Base-by-base conservation (phyloP, 2,888 invertebrate genomes). In the Willowsia nigromaculata region DNA sequence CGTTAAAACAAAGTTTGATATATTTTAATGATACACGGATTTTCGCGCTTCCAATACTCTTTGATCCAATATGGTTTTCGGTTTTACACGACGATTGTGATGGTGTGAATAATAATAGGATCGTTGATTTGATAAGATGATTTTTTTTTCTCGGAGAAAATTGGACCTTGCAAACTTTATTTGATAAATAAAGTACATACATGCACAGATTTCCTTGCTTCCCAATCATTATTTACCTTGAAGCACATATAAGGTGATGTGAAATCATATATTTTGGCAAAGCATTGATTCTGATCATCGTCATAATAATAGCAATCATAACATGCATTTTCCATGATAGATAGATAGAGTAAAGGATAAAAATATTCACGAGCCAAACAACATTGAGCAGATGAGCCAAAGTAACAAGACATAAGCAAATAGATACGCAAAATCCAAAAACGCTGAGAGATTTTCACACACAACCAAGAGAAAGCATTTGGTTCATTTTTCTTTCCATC, bases 101-200 rank as follows among this genome's bases (percentile, higher is more conserved):
- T 68, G n/a, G 68, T 68, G 68, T 68, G 68, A 68, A 68, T 68
- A 68, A 37, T 68, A 40, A 68, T 68, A 68, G 5, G 7, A 62
- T 62, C 9, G 15, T 62, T 3, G 50, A 50, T 7, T 30, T 62
- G 30, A 18, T 62, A 30, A 15, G 13, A 30, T 30, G 62, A 15
- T 74, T 74, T 74, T 27, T 18, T 27, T 6, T 47, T 50, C 76
- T 50, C 27, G 76, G 50, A 76, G 76, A 25, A 50, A 76, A 76
- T 50, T n/a, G 50, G 30, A 76, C 27, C 4, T 2, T 18, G 22
- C 22, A 18, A 22, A 18, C 22, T 11, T n/a, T n/a, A n/a, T n/a
- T n/a, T n/a, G n/a, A n/a, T n/a, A n/a, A n/a, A n/a, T n/a, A n/a
- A n/a, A n/a, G n/a, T n/a, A n/a, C n/a, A n/a, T n/a, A n/a, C n/a